Base-by-base conservation (phyloP, 2,888 invertebrate species). In the Dyspetes luteomarginatus region DNA sequence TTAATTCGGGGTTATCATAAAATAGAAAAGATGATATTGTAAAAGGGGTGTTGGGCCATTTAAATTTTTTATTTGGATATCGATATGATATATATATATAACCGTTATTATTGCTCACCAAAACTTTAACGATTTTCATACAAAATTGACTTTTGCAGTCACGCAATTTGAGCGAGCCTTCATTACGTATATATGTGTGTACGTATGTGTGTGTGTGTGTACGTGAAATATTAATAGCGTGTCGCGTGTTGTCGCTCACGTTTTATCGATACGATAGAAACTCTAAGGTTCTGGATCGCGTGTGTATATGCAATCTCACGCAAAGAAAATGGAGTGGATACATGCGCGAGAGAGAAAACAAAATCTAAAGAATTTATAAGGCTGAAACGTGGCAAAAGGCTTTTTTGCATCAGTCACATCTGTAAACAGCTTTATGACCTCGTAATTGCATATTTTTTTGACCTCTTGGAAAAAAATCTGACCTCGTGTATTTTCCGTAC, bases 201-300 rank as follows among this genome's bases (percentile, higher is more conserved):
- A n/a, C n/a, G n/a, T n/a, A n/a, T n/a, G n/a, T n/a, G n/a, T n/a
- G n/a, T n/a, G n/a, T 7, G 4, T 30, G 26, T 41, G 52, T 58
- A 15, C 30, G 48, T 15, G 12, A 30, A 48, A 36, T 73, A 73
- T 78, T 78, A 78, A 73, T 28, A 67, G 52, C 60, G 41, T 62
- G 60, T 78, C 65, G 78, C 78, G 72, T 73, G 72, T 36, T 60
- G 22, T 45, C 60, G 72, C 17, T 45, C 56, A 64, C 62, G 26
- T 50, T 78, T 78, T 60, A 78, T 72, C 72, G 78, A 67, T 60
- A 50, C 72, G 78, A 67, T 60, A 50, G 60, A 60, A 43, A 64
- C 73, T 62, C 65, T 52, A 58, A 58, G 12, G 28, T 65, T 67
- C 22, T 52, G 72, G 67, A 67, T 78, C 41, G 72, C 78, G 78